Conservation (phyloP, 1,140 invertebrate species). For the Euura lappo region DNA sequence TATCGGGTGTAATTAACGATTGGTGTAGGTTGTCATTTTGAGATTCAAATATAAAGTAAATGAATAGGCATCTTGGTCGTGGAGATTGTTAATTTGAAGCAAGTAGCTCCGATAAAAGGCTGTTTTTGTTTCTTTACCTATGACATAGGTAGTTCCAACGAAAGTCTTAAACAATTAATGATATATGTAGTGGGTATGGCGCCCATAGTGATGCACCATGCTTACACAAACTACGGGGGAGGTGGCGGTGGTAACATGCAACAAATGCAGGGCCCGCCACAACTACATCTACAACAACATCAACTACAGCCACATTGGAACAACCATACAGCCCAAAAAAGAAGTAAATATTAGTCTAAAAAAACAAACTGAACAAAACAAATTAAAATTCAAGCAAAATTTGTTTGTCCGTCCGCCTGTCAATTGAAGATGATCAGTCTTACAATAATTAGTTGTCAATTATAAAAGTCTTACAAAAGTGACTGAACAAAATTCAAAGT, state of each 20-base stretch:
- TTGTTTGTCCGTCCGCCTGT: neutral
- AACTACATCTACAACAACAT: conserved; percentile 61
- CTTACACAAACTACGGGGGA: conserved; percentile 68
- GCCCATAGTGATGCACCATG: conserved; percentile 65
- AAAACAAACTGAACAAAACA: conserved; percentile 29
- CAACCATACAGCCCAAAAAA: conserved; percentile 62
- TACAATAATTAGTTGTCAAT: too few relatives aligned
- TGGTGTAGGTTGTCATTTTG: too few relatives aligned
- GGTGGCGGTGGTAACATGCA: conserved; percentile 64
- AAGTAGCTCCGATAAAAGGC: neutral
- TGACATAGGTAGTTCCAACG: neutral
- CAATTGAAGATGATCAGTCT: too few relatives aligned
- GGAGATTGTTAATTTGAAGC: too few relatives aligned
- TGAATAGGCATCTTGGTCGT: too few relatives aligned
- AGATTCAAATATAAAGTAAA: too few relatives aligned
- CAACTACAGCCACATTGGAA: conserved; percentile 67
- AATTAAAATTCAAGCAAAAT: conserved; percentile 17
- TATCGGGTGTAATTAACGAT: too few relatives aligned
- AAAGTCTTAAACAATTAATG: conserved; percentile 54
- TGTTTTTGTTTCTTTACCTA: neutral
- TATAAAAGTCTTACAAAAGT: too few relatives aligned
- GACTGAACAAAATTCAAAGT: too few relatives aligned
- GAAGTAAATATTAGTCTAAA: conserved; percentile 61
- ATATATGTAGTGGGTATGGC: conserved; percentile 63
- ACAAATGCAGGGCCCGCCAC: conserved; percentile 63